phyloP scores from a whole-genome alignment of 2,888 invertebrate genomes.

The Catotricha subobsoleta region DNA sequence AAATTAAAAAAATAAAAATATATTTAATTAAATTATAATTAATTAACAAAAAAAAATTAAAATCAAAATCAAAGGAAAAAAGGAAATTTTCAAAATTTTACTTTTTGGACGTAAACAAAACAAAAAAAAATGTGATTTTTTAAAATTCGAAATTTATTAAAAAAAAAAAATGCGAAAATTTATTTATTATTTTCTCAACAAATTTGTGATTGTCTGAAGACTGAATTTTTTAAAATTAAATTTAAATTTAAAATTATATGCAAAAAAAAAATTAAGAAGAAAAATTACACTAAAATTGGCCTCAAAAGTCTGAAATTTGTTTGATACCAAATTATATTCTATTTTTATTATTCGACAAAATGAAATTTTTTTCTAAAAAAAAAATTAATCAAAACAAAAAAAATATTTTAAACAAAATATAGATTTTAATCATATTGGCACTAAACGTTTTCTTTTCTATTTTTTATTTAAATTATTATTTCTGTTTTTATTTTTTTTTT shows the following conservation, averaged over 20 bases:
- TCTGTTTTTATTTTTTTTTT: background rate
- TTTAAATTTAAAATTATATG: constrained; percentile 8
- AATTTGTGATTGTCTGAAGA: constrained; percentile 21
- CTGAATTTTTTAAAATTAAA: constrained; percentile 19
- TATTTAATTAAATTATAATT: too few species aligned
- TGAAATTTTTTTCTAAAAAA: too few species aligned
- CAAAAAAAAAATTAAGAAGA: constrained; percentile 8
- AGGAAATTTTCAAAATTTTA: too few species aligned
- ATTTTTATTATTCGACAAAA: constrained; percentile 7
- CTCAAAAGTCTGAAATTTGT: constrained; percentile 15
- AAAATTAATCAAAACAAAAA: too few species aligned
- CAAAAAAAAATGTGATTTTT: background rate
- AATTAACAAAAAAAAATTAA: too few species aligned
- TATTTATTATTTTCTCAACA: constrained; percentile 14
- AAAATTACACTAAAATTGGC: constrained; percentile 13
- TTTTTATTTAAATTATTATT: background rate
- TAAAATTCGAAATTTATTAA: constrained; percentile 7
- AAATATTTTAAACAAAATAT: too few species aligned
- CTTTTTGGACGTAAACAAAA: too few species aligned
- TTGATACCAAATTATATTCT: constrained; percentile 14
- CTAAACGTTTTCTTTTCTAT: constrained; percentile 14
- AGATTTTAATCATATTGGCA: too few species aligned
- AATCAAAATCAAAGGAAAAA: too few species aligned
- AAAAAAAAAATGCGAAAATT: constrained; percentile 8
- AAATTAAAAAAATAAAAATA: too few species aligned